Conservation (phyloP, 1,140 invertebrate genomes). For the Teleopsis dalmanni region DNA sequence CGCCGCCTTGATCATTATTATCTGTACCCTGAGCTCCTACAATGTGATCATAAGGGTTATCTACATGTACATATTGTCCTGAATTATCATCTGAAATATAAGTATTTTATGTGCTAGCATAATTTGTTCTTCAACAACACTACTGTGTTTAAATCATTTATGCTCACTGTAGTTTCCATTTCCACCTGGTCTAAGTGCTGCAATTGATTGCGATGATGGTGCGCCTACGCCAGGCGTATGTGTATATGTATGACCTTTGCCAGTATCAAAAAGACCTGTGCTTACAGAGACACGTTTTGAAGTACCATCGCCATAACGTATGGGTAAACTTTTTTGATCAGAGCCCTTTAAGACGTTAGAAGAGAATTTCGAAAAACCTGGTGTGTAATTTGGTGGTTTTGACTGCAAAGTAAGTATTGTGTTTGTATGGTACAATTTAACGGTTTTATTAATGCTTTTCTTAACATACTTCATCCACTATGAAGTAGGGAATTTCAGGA, state of each 20-base stretch:
- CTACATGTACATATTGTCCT: slow-evolving; percentile 16
- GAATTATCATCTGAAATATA: slow-evolving; percentile 32
- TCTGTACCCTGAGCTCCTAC: slow-evolving; percentile 21
- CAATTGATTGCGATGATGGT: slow-evolving; percentile 31
- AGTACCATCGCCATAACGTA: slow-evolving; percentile 13
- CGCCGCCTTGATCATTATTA: background rate
- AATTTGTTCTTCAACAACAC: too few relatives aligned
- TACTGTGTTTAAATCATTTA: background rate
- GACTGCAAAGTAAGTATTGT: too few relatives aligned
- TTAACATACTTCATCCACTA: slow-evolving; percentile 24
- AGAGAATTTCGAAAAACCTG: slow-evolving; percentile 13
- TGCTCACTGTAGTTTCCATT: slow-evolving; percentile 24
- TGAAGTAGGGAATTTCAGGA: slow-evolving; percentile 29
- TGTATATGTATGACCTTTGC: slow-evolving; percentile 31
- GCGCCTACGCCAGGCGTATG: slow-evolving; percentile 30
- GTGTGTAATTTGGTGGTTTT: too few relatives aligned
- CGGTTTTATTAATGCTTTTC: too few relatives aligned
- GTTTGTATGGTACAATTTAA: too few relatives aligned
- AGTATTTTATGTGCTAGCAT: slow-evolving; percentile 24
- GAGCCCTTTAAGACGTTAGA: slow-evolving; percentile 25
- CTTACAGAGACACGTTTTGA: slow-evolving; percentile 15
- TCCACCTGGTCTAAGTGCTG: slow-evolving; percentile 21
- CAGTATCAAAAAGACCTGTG: slow-evolving; percentile 32
- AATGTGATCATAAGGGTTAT: slow-evolving; percentile 28
- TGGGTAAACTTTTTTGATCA: slow-evolving; percentile 31